These are phyloP conservation scores for Marisa cornuarietis DNA, from an alignment of 1,140 invertebrate species.

Conservation along the genomic window DNA sequence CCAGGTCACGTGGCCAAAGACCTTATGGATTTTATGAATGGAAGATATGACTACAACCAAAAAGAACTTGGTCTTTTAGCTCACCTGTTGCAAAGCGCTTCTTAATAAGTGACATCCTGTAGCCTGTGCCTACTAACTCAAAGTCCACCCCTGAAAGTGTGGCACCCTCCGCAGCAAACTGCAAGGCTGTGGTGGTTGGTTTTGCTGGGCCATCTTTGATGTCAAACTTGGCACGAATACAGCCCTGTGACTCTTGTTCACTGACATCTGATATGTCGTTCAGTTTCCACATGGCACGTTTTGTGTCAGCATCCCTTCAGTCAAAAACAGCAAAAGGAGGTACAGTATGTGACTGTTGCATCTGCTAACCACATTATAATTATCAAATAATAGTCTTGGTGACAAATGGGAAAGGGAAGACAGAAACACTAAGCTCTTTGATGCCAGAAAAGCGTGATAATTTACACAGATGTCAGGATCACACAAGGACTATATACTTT, in stretches of 20 bases:
- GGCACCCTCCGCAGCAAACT: conserved; percentile 95
- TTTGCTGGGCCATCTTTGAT: conserved; percentile 77
- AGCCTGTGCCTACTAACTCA: conserved; percentile 86
- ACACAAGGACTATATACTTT: too few species aligned
- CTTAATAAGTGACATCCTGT: conserved; percentile 92
- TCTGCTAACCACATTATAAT: too few species aligned
- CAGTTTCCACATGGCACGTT: conserved; percentile 89
- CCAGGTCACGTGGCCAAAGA: too few species aligned
- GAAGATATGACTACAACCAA: not conserved
- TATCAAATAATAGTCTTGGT: too few species aligned
- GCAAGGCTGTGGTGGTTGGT: conserved; percentile 84
- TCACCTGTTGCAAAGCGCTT: conserved; percentile 92
- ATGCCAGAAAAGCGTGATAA: not conserved
- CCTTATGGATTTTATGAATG: too few species aligned
- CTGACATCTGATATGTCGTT: conserved; percentile 88
- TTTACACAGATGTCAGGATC: not conserved
- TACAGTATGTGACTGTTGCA: too few species aligned
- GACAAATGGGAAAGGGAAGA: not conserved
- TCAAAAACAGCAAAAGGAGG: conserved; percentile 1
- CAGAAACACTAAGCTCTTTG: not conserved
- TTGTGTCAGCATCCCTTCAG: conserved; percentile 79
- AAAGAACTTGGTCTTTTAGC: not conserved
- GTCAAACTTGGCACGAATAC: conserved; percentile 88
- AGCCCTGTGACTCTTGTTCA: conserved; percentile 88
- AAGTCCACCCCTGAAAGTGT: conserved; percentile 94